Evolutionary conservation across 1,140 invertebrate genomes (phyloP).

Genomic region (Caenorhabditis elegans): DNA sequence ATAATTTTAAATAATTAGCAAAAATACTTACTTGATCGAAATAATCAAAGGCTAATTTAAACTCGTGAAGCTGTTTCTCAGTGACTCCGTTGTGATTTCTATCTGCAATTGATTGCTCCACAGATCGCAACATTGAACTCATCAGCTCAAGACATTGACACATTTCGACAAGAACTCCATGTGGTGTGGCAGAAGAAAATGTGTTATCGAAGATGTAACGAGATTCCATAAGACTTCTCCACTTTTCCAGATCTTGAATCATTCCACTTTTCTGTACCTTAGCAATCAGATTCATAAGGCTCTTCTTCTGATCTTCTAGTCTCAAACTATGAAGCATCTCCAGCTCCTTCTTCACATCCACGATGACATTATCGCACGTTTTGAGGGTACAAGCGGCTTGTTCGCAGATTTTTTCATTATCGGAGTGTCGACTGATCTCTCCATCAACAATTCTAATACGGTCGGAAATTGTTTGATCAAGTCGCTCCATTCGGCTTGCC

Average conservation of each 20-base stretch:
- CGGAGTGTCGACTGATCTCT: background rate
- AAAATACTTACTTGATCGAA: background rate
- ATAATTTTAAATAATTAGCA: too few species aligned
- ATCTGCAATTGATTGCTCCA: slow-evolving; percentile 1
- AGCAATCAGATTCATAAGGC: background rate
- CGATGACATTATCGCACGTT: background rate
- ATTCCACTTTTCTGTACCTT: background rate
- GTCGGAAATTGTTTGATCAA: background rate
- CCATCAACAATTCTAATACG: background rate
- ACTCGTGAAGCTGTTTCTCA: background rate
- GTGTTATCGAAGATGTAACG: background rate
- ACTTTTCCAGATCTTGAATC: background rate
- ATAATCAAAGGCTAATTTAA: background rate
- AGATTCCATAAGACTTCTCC: slow-evolving; percentile 9
- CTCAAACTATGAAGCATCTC: background rate
- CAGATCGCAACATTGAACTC: background rate
- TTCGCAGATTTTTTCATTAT: slow-evolving; percentile 6
- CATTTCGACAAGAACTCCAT: background rate
- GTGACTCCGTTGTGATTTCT: background rate
- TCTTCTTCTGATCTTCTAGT: background rate
- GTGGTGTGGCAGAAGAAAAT: background rate
- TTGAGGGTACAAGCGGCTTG: background rate
- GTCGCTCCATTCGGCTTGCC: background rate
- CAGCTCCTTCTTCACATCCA: background rate
- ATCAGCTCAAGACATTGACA: background rate